Evolutionary conservation across 2,888 invertebrate species (phyloP), one percentile per base, ranked within the genome.

Genomic region (Marasmarcha lunaedactyla): DNA sequence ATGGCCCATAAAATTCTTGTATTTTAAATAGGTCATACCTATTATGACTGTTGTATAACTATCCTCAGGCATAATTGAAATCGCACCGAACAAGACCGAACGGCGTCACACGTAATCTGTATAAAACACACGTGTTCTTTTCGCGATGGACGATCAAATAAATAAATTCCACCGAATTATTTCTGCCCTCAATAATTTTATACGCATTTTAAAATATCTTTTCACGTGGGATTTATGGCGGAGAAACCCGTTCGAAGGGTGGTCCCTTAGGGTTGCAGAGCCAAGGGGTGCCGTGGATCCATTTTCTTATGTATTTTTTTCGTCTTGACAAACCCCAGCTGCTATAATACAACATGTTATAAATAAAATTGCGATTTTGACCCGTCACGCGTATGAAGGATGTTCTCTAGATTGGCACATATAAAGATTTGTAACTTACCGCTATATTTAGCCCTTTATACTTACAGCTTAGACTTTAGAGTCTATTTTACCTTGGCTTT

Each of bases 301-400:
- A 65, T 70, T 76, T 79, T 77, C 77, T 78, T 79, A 71, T 52
- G 58, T 33, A 26, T 38, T 77, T 76, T 74, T 78, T 73, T 60
- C 70, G 58, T 70, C 76, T 76, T 78, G 71, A 73, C 77, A 73
- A 71, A 65, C 79, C 78, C 81, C 81, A 81, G 79, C 78, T 81
- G 81, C 64, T 70, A 61, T 69, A 69, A 63, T 66, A 70, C 65
- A 63, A 71, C 68, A 76, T 71, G 79, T 77, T 77, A 77, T 79
- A 79, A 81, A 83, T 81, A 81, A 79, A 77, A 78, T 81, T 67
- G 79, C 78, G 71, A 79, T 78, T 81, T 71, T 77, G 79, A 79
- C 78, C 79, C 74, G 77, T 77, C 77, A 74, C 68, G 69, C 68
- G 68, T 59, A 62, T 68, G 67, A 76, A 70, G 73, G 72, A 71